Conservation (phyloP, 2,113 vertebrate species). For the Perccottus glenii region DNA sequence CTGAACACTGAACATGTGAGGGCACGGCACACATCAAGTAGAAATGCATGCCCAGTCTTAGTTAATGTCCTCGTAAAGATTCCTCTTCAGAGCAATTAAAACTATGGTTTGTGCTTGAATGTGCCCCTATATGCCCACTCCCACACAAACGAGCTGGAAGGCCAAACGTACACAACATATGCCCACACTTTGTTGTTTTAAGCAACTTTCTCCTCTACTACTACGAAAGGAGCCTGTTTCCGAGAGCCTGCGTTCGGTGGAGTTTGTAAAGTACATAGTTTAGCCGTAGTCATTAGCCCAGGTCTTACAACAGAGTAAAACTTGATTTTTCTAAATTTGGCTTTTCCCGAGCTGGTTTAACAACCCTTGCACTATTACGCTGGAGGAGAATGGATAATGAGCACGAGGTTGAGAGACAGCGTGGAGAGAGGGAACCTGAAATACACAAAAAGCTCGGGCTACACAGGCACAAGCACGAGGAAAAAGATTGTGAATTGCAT, state of each 20-base stretch:
- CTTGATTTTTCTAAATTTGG: constrained; percentile 63
- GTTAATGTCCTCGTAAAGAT: constrained; percentile 72
- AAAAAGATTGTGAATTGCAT: constrained; percentile 49
- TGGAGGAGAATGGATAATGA: constrained; percentile 69
- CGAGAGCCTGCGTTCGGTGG: constrained; percentile 30
- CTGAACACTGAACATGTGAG: constrained; percentile 32
- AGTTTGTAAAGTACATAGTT: constrained; percentile 29
- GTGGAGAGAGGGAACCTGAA: constrained; percentile 27
- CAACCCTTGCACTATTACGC: constrained; percentile 53
- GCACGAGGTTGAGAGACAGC: constrained; percentile 60
- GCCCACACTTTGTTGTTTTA: constrained; percentile 32
- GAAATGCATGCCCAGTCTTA: constrained; percentile 59
- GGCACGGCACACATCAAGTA: constrained; percentile 63
- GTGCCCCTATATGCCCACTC: constrained; percentile 63
- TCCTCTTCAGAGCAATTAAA: constrained; percentile 72
- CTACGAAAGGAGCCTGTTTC: constrained; percentile 20
- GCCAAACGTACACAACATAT: constrained; percentile 15
- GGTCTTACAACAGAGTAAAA: constrained; percentile 28
- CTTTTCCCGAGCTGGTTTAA: constrained; percentile 51
- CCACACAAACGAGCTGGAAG: constrained; percentile 41
- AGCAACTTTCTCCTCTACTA: constrained; percentile 21
- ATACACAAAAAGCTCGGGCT: constrained; percentile 47
- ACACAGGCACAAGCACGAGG: constrained; percentile 5
- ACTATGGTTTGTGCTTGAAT: constrained; percentile 50
- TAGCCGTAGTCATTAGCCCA: constrained; percentile 58